Base-by-base conservation (phyloP, 2,113 vertebrate genomes). In the Rhinichthys klamathensis region DNA sequence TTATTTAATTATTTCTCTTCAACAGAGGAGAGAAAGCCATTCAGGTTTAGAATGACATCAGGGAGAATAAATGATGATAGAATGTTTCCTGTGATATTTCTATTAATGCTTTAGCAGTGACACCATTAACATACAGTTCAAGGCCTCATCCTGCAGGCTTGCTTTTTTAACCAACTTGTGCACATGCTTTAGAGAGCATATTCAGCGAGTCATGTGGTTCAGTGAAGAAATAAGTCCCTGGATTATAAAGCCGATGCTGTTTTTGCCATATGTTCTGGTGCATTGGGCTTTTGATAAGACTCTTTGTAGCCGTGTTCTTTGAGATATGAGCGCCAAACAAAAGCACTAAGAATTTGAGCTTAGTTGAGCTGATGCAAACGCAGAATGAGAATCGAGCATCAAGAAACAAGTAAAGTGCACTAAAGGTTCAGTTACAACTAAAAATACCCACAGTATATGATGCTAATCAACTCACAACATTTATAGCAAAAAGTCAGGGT, bases 201-300 rank as follows among this genome's bases (percentile, higher is more conserved):
- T 78, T 58, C 54, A 78, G 75, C 12, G 1, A 56, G 21, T 35
- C 10, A 58, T 77, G 32, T 56, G 27, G 75, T 56, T 35, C 51
- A 75, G 46, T 76, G n/a, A 54, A 49, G 46, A 54, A 76, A 38
- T 41, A 76, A 54, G 25, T 30, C 73, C 25, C 49, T 54, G 16
- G 35, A 70, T 70, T 70, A 70, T 70, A 41, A 41, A 41, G 35
- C 35, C 35, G 21, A n/a, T 70, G 67, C 32, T 70, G 46, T 76
- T 78, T 77, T 78, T 78, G 75, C 54, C 54, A 61, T 61, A 61
- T 79, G 76, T 58, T 78, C 54, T 38, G 32, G 54, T 60, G 32
- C 35, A 60, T 3, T 7, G 32, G 32, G 56, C 32, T 41, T 79
- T 41, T 60, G 76, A 41, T 79, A 15, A 16, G 10, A 15, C 38